Conservation (phyloP, 2,797 vertebrate species). For the Rallus crepitans region DNA sequence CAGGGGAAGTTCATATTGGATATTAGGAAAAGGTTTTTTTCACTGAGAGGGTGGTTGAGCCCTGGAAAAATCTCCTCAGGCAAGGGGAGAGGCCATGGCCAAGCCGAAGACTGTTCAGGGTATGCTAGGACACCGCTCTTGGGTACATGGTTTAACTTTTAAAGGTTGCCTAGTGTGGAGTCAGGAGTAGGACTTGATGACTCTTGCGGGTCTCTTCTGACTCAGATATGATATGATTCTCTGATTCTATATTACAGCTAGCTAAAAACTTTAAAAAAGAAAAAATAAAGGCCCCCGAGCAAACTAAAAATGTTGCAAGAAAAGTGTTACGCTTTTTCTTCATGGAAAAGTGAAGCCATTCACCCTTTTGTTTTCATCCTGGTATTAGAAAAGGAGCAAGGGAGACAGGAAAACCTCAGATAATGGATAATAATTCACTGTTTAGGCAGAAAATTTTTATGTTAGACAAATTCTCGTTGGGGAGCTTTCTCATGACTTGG, state of each 20-base stretch:
- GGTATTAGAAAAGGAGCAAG: no score
- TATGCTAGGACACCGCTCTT: background rate
- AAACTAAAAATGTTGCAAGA: background rate
- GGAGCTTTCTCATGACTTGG: background rate
- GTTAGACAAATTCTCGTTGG: background rate
- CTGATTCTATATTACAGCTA: background rate
- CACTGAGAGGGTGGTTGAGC: background rate
- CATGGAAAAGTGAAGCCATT: background rate
- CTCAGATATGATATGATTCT: background rate
- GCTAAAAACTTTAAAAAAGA: background rate
- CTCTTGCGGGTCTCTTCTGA: accelerated
- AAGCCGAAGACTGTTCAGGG: background rate
- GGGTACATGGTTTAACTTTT: background rate
- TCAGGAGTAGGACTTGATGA: background rate
- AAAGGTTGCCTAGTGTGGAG: background rate
- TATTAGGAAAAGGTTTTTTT: background rate
- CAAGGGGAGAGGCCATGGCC: background rate
- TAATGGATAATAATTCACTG: background rate
- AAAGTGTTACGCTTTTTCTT: background rate
- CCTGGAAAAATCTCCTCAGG: background rate
- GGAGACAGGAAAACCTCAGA: background rate
- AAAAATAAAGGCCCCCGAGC: background rate
- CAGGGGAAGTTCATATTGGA: background rate
- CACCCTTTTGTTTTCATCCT: no score
- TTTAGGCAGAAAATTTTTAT: background rate